Base-by-base conservation (phyloP, 2,113 vertebrate species). In the Syngnathoides biaculeatus region DNA sequence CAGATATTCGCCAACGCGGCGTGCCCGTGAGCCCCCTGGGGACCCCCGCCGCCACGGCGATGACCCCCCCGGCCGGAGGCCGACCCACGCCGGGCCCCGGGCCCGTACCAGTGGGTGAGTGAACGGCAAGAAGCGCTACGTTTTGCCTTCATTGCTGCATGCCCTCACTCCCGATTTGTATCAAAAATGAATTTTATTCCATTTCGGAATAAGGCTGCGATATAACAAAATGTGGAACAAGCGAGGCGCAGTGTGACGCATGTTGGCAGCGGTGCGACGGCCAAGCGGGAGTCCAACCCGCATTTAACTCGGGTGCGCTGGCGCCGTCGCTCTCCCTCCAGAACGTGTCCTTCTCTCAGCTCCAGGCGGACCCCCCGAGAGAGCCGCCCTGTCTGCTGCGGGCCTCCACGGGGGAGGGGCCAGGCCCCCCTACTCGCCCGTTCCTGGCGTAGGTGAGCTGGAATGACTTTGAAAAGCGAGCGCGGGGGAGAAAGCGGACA, bases 1-100 rank as follows among this genome's bases (percentile, higher is more conserved):
- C 81, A 98, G 97, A 98, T 86, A 86, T 99, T 60, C 94, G 97
- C 61, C 97, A 97, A 82, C 91, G 97, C 69, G 95, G 93, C 2
- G 76, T 91, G 62, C 80, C 90, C 71, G 93, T 95, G 86, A 94
- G 92, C 84, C 93, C 88, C 53, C 81, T 85, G 5, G 73, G 89
- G 0, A 26, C 58, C 4, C 89, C 93, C 35, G 38, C 17, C 8
- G 76, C 50, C 56, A 86, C 92, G 83, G 10, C 78, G 0, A 73
- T 92, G 59, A 61, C 66, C 3, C 89, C 93, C 38, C 67, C 27
- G 2, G 71, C 86, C 0, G 91, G 91, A 80, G 83, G 82, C 0
- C 87, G 87, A 10, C 80, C 87, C 7, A 47, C 42, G 15, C 0
- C 74, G 71, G 85, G 83, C 26, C 88, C 85, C 66, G 86, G 89